These are phyloP conservation scores for Pollenia amentaria DNA, from an alignment of 2,888 invertebrate species.

Conservation along the genomic window DNA sequence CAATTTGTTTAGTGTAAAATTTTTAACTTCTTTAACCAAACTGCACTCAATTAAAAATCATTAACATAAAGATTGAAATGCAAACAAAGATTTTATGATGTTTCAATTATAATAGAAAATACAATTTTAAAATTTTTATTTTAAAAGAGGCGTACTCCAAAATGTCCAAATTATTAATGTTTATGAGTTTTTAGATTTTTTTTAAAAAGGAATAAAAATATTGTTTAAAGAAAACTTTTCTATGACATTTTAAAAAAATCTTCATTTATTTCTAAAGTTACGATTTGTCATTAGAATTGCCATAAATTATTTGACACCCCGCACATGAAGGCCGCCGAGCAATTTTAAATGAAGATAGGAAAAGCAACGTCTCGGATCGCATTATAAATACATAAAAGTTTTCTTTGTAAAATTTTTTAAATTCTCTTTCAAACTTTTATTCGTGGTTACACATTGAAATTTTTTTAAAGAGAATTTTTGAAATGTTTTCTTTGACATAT, in stretches of 20 bases:
- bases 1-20: slow-evolving; percentile 61
- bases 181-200: too few species aligned
- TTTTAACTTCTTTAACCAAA: slow-evolving; percentile 7
- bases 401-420: too few species aligned
- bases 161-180: slow-evolving; percentile 44
- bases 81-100: background rate
- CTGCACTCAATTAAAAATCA: too few species aligned
- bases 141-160: slow-evolving; percentile 51
- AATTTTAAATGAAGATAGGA: too few species aligned
- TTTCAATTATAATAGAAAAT: too few species aligned
- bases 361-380: too few species aligned
- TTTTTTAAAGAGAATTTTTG: too few species aligned
- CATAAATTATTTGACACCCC: slow-evolving; percentile 75
- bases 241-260: slow-evolving; percentile 52
- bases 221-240: slow-evolving; percentile 9
- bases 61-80: slow-evolving; percentile 58
- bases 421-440: too few species aligned
- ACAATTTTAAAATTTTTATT: background rate
- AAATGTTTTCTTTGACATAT: too few species aligned
- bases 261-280: slow-evolving; percentile 44
- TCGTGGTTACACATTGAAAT: too few species aligned
- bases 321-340: background rate
- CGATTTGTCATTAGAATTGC: slow-evolving; percentile 68
- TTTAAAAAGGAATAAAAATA: too few species aligned
- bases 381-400: too few species aligned